Percentiles rank a stretch among this genome's conserved stretches.
phyloP scores from a whole-genome alignment of 2,888 invertebrate genomes.

The Melanchra persicariae region DNA sequence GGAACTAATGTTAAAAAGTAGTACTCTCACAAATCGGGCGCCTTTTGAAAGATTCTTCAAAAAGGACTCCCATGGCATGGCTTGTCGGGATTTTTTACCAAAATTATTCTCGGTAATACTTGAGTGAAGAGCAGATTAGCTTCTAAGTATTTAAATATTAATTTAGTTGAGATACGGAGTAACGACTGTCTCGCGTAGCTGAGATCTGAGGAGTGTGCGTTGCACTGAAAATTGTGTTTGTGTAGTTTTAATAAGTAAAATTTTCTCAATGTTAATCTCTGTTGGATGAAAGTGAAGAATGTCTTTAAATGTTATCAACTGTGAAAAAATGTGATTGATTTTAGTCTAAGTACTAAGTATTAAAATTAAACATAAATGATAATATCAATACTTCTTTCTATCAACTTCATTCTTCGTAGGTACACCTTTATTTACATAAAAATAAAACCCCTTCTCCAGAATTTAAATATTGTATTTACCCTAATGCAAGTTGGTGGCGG shows the following conservation, averaged over 20 bases:
- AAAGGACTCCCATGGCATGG: not conserved
- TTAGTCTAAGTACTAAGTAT: conserved; percentile 1
- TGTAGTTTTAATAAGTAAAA: conserved; percentile 10
- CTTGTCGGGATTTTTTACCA: not conserved
- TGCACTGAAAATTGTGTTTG: not conserved
- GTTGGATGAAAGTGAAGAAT: conserved; percentile 22
- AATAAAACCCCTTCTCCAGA: too few relatives aligned
- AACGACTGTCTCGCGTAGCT: not conserved
- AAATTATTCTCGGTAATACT: not conserved
- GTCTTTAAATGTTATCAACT: not conserved
- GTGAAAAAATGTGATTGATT: not conserved
- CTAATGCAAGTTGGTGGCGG: too few relatives aligned
- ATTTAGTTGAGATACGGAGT: not conserved
- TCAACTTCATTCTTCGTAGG: too few relatives aligned
- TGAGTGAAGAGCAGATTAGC: conserved; percentile 1
- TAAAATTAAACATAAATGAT: conserved; percentile 11
- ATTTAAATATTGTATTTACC: too few relatives aligned
- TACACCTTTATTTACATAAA: too few relatives aligned
- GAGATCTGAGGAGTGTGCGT: conserved; percentile 31
- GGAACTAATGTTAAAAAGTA: too few relatives aligned
- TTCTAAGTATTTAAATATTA: not conserved
- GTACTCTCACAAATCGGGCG: not conserved
- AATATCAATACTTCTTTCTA: too few relatives aligned
- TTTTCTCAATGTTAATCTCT: conserved; percentile 45
- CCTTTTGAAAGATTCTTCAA: not conserved